phyloP scores from a whole-genome alignment of 2,797 vertebrate species.

The Liasis olivaceus region DNA sequence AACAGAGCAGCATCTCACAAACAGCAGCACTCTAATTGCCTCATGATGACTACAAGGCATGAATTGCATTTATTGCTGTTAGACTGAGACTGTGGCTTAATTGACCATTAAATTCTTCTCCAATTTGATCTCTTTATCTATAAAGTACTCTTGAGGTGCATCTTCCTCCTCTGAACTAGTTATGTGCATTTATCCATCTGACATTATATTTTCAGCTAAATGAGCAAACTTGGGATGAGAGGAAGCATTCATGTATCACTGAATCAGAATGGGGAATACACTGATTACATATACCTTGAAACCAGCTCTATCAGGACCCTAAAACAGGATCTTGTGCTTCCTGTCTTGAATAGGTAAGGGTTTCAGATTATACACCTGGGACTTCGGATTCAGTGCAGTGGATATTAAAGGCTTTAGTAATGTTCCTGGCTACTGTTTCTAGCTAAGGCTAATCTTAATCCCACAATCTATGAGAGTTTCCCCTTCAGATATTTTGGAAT shows the following conservation, averaged over 20 bases:
- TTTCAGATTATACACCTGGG: background rate
- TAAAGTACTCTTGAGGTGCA: background rate
- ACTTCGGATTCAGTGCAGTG: background rate
- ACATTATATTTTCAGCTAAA: background rate
- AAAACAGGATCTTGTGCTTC: background rate
- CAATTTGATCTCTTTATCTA: background rate
- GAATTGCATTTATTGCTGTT: background rate
- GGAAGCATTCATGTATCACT: background rate
- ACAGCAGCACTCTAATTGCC: slow-evolving; percentile 13
- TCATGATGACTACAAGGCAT: background rate
- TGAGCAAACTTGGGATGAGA: too few relatives aligned
- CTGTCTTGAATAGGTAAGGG: background rate
- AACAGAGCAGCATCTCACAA: slow-evolving; percentile 3
- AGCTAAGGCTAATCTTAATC: background rate
- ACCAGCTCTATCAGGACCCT: background rate
- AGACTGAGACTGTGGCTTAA: rapidly evolving
- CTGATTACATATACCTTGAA: background rate
- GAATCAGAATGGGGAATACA: background rate
- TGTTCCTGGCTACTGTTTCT: background rate
- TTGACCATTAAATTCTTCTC: background rate
- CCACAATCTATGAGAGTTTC: background rate
- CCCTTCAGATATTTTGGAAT: background rate
- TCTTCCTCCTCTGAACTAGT: background rate
- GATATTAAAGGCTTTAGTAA: background rate
- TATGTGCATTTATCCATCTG: background rate